Evolutionary conservation across 2,797 vertebrate genomes (phyloP).

Genomic region (Apodemus agrarius): DNA sequence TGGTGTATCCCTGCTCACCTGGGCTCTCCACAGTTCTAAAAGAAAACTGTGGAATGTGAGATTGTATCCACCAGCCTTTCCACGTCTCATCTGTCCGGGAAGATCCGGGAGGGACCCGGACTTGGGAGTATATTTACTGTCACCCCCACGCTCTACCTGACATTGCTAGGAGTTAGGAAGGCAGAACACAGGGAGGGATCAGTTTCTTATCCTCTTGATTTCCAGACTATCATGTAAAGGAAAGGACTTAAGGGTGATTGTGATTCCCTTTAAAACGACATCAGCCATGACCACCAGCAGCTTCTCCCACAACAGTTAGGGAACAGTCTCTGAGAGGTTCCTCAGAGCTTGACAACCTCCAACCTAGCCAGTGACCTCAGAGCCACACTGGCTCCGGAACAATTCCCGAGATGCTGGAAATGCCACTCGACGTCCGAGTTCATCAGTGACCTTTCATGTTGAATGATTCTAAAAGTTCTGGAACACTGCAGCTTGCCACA

Average conservation of each 20-base stretch:
- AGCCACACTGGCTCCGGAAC: not conserved
- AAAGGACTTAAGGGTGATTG: not conserved
- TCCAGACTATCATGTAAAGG: conserved; percentile 9
- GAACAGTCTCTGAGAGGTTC: not conserved
- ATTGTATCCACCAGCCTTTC: not conserved
- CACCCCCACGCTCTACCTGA: not conserved
- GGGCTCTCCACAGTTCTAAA: not conserved
- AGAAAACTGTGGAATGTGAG: not conserved
- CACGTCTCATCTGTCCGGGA: not conserved
- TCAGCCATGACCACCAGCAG: not conserved
- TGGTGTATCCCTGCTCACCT: not conserved
- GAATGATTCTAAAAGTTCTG: not conserved
- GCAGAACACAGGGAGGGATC: not conserved
- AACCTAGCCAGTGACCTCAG: not conserved
- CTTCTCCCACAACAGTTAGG: not conserved
- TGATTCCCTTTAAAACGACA: not conserved
- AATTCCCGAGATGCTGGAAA: not conserved
- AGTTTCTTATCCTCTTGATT: not conserved
- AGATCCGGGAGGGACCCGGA: not conserved
- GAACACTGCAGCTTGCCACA: not conserved
- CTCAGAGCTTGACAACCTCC: not conserved
- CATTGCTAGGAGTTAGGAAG: not conserved
- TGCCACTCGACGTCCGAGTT: not conserved
- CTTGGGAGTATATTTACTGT: not conserved
- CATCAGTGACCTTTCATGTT: not conserved